Evolutionary conservation across 2,113 vertebrate species (phyloP), one percentile per base, ranked within the genome.

Genomic region (Noturus placidus): DNA sequence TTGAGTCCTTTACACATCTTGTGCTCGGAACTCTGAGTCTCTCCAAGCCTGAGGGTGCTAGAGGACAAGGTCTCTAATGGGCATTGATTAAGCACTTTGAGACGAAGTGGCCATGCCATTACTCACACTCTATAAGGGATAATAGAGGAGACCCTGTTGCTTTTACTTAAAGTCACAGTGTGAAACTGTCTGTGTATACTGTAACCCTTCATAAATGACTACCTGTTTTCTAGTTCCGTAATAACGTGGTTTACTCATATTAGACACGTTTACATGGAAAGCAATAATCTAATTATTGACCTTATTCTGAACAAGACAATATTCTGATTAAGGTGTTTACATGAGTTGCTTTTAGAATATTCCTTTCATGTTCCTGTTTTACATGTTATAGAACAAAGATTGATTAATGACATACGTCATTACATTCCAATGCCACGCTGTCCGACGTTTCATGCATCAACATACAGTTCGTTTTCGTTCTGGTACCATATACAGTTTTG

Each of bases 71-170:
- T 27, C 77, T 90, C 80, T 89, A 89, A 90, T 87, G 86, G 87
- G 77, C 87, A 90, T 87, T 89, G 85, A 90, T 89, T 90, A 90
- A 87, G 84, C 69, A 87, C 77, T 86, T 88, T 85, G 85, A 85
- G 85, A 85, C 67, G 17, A 59, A 82, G 86, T 86, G 83, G 86
- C 69, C 77, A 70, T 69, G 85, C 85, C 42, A 85, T 90, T 83
- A 85, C 67, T 84, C 77, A 77, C 87, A 35, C 5, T 57, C 27
- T 84, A 61, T 81, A 63, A 63, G 61, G 42, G 69, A 84, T 86
- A 54, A 76, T 67, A 70, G 59, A 78, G 63, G 63, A 65, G 59
- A 52, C 67, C 65, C 70, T 79, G 76, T 81, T 74, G 57, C 76
- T 76, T 86, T 74, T 65, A 80, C 78, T 84, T 88, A 20, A 50